These are phyloP conservation scores for Gobio occitaniae DNA, from an alignment of 2,797 vertebrate genomes.

Conservation along the genomic window DNA sequence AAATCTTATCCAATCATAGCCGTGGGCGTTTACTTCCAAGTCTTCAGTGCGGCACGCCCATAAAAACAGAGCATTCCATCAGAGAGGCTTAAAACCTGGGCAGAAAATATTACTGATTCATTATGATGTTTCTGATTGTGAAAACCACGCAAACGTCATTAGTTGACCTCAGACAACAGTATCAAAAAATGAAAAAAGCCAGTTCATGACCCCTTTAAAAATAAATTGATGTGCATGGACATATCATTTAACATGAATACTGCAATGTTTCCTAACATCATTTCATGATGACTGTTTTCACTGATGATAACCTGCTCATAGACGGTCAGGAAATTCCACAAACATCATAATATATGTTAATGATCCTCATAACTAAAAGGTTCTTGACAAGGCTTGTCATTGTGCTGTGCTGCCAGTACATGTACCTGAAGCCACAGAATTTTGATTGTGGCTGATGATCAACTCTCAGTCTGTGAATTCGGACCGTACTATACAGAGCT, in stretches of 20 bases:
- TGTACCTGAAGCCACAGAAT: not conserved
- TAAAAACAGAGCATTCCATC: no score
- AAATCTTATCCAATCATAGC: no score
- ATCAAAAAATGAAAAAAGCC: no score
- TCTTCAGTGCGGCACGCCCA: no score
- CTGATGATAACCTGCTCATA: not conserved
- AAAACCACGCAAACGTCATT: no score
- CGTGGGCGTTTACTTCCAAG: no score
- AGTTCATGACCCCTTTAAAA: no score
- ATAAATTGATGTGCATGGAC: no score
- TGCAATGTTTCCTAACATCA: not conserved
- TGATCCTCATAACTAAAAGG: not conserved
- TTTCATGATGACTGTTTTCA: not conserved
- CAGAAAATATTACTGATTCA: no score
- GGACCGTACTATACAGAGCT: not conserved
- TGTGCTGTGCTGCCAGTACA: not conserved
- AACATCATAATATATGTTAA: not conserved
- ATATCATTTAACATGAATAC: not conserved
- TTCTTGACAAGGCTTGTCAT: not conserved
- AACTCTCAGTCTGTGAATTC: not conserved
- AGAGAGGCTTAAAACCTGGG: no score
- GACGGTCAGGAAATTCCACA: not conserved
- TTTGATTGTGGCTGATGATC: constrained; percentile 9
- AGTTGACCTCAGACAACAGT: no score
- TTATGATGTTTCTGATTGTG: no score